Percentiles rank a stretch among this genome's conserved stretches.
These are phyloP conservation scores for Psophia crepitans DNA, from an alignment of 2,113 vertebrate genomes.

Conservation along the genomic window DNA sequence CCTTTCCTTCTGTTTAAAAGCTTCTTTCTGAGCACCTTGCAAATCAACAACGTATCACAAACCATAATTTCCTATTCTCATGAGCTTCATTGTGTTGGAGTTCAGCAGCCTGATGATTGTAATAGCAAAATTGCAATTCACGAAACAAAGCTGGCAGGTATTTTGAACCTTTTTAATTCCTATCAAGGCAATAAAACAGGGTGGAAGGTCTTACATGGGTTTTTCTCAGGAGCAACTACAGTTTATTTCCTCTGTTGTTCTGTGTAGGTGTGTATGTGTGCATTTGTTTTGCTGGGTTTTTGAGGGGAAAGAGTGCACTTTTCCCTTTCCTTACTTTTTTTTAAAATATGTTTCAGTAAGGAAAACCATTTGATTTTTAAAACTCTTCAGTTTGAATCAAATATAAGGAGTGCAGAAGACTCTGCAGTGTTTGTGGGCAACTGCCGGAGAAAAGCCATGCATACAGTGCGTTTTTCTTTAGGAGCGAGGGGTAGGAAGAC, in stretches of 20 bases:
- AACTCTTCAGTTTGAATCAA: background rate
- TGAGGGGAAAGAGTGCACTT: background rate
- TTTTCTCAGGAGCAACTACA: background rate
- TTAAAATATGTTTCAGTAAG: background rate
- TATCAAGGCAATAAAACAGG: background rate
- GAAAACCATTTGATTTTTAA: background rate
- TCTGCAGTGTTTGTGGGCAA: background rate
- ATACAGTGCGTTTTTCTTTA: background rate
- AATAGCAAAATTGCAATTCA: background rate
- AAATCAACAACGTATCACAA: background rate
- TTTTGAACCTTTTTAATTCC: background rate
- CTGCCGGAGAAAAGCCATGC: background rate
- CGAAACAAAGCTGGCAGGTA: background rate
- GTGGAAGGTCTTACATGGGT: background rate
- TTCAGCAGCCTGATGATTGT: background rate
- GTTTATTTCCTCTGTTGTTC: background rate
- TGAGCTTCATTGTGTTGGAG: background rate
- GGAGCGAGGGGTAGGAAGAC: background rate
- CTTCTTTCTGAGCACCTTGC: background rate
- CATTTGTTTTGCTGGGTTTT: background rate
- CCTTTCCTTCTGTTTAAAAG: background rate
- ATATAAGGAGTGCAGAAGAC: background rate
- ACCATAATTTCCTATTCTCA: background rate
- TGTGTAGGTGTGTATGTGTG: accelerated
- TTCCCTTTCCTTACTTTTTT: background rate